Evolutionary conservation across 2,113 vertebrate species (phyloP).

Genomic region (Terrapene triunguis): DNA sequence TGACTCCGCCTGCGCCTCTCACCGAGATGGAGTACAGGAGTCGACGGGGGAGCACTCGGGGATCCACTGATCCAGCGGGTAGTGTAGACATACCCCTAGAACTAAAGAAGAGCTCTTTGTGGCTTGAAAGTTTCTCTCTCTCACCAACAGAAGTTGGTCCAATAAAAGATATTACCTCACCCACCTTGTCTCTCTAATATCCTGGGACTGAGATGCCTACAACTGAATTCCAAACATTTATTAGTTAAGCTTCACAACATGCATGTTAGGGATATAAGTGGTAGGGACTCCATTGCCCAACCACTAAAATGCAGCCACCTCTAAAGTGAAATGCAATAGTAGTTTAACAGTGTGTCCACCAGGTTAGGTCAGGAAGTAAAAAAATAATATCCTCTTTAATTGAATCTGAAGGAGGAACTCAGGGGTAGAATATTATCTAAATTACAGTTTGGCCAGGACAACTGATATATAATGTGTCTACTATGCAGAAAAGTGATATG

Average conservation of each 20-base stretch:
- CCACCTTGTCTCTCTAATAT: not conserved
- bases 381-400: conserved; percentile 17
- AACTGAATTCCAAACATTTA: not conserved
- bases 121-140: not conserved
- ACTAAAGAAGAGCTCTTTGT: not conserved
- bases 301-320: not conserved
- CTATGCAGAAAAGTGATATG: not conserved
- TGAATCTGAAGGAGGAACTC: conserved; percentile 32
- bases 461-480: not conserved
- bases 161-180: not conserved
- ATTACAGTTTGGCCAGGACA: conserved; percentile 29
- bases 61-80: too few relatives aligned
- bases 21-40: too few relatives aligned
- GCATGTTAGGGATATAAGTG: not conserved
- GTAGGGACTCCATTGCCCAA: not conserved
- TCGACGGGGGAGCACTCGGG: too few relatives aligned
- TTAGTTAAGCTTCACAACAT: not conserved
- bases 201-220: not conserved
- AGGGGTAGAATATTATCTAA: not conserved
- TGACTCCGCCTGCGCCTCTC: too few relatives aligned
- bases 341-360: not conserved
- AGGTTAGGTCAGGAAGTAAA: conserved; percentile 20
- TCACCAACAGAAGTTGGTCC: not conserved
- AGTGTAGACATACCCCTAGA: not conserved
- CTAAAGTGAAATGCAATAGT: not conserved